Evolutionary conservation across 2,888 invertebrate species (phyloP).

Genomic region (Torymus auratus): DNA sequence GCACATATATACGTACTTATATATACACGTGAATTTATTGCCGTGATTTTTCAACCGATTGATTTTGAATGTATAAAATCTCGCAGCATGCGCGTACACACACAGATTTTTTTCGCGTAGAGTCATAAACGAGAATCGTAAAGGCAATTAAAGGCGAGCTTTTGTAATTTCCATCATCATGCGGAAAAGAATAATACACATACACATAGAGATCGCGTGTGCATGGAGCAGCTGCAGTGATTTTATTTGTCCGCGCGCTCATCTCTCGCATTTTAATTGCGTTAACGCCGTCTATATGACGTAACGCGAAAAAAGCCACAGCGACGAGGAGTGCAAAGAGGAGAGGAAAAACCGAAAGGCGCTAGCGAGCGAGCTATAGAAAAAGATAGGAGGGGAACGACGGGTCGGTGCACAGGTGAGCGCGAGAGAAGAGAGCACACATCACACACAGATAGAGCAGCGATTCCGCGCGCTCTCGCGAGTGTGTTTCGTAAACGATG

Average conservation of each 20-base stretch:
- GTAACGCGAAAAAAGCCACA: neutral
- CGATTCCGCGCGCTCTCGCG: too few species aligned
- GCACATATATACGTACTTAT: neutral
- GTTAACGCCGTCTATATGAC: neutral
- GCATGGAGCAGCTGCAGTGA: neutral
- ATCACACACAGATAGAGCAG: too few species aligned
- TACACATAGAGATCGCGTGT: neutral
- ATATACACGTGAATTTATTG: neutral
- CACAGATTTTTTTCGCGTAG: neutral
- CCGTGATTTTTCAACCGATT: slow-evolving; percentile 13
- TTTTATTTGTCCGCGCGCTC: neutral
- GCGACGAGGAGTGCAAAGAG: neutral
- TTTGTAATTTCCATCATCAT: neutral
- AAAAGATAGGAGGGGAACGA: neutral
- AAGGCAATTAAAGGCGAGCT: slow-evolving; percentile 1
- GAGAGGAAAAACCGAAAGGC: slow-evolving; percentile 20
- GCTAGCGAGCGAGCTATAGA: too few species aligned
- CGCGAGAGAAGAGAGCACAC: slow-evolving; percentile 1
- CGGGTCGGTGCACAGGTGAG: neutral
- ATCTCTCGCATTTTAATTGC: slow-evolving; percentile 19
- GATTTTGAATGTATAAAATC: slow-evolving; percentile 7
- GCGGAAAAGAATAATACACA: neutral
- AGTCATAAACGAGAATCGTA: slow-evolving; percentile 2
- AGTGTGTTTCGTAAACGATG: slow-evolving; percentile 51
- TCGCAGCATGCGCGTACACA: too few species aligned